phyloP scores from a whole-genome alignment of 2,888 invertebrate genomes.

The Eupithecia insigniata region DNA sequence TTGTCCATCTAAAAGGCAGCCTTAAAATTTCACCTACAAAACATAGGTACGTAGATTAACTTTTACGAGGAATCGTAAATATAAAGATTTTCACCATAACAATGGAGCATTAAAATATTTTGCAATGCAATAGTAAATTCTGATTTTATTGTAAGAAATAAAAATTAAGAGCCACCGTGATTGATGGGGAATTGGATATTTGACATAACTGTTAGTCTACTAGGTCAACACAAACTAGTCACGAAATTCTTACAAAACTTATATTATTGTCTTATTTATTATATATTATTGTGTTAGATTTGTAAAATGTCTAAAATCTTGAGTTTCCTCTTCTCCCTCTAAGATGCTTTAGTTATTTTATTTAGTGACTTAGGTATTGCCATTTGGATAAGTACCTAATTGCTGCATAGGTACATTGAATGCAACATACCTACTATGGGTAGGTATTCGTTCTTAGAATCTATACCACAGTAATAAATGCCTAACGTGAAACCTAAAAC shows the following conservation, averaged over 20 bases:
- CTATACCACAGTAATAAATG: slow-evolving; percentile 14
- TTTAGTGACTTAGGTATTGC: background rate
- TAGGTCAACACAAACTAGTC: background rate
- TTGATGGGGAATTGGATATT: slow-evolving; percentile 17
- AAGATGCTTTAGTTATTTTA: background rate
- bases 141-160: slow-evolving; percentile 38
- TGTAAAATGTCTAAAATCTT: background rate
- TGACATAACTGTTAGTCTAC: slow-evolving; percentile 12
- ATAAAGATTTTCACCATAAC: slow-evolving; percentile 30
- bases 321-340: background rate
- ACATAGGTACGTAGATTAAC: background rate
- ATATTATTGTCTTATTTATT: too few species aligned
- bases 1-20: background rate
- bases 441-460: slow-evolving; percentile 31
- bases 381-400: background rate
- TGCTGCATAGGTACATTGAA: background rate
- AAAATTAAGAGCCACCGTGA: slow-evolving; percentile 28
- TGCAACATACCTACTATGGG: background rate
- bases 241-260: background rate
- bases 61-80: slow-evolving; percentile 31
- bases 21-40: background rate
- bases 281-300: too few species aligned
- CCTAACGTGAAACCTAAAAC: slow-evolving; percentile 44
- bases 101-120: slow-evolving; percentile 33
- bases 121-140: slow-evolving; percentile 36